Evolutionary conservation across 1,140 invertebrate species (phyloP).

Genomic region (Panulirus ornatus): DNA sequence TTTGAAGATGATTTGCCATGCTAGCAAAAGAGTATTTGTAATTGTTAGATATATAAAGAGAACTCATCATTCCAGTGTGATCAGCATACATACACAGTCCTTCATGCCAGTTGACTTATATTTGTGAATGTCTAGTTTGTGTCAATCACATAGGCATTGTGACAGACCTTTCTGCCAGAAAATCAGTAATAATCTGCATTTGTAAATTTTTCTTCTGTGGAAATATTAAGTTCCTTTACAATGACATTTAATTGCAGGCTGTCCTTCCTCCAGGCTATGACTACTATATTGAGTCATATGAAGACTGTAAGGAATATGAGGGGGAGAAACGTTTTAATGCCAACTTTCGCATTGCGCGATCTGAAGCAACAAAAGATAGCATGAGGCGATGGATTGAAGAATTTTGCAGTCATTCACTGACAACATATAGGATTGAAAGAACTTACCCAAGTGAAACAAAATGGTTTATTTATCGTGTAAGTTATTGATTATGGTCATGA

Average conservation of each 20-base stretch:
- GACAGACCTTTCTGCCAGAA: not conserved
- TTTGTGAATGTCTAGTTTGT: not conserved
- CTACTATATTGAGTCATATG: conserved; percentile 2
- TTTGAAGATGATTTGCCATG: too few relatives aligned
- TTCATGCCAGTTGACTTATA: not conserved
- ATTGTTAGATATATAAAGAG: too few relatives aligned
- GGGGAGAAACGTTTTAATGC: conserved; percentile 21
- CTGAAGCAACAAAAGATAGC: not conserved
- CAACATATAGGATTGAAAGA: conserved; percentile 12
- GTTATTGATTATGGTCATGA: not conserved
- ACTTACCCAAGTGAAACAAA: conserved; percentile 10
- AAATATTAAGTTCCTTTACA: not conserved
- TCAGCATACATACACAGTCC: too few relatives aligned
- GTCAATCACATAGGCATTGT: not conserved
- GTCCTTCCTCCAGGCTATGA: not conserved
- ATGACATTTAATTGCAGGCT: not conserved
- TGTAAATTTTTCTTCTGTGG: not conserved
- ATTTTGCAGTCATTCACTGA: conserved; percentile 4
- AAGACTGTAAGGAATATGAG: not conserved
- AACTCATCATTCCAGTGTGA: too few relatives aligned
- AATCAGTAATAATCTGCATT: too few relatives aligned
- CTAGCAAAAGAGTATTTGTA: too few relatives aligned
- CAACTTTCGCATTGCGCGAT: conserved; percentile 6
- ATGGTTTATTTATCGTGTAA: conserved; percentile 21
- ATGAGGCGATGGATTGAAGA: not conserved